Evolutionary conservation across 2,888 invertebrate species (phyloP), one percentile per base, ranked within the genome.

Genomic region (Leptopterna dolabrata): DNA sequence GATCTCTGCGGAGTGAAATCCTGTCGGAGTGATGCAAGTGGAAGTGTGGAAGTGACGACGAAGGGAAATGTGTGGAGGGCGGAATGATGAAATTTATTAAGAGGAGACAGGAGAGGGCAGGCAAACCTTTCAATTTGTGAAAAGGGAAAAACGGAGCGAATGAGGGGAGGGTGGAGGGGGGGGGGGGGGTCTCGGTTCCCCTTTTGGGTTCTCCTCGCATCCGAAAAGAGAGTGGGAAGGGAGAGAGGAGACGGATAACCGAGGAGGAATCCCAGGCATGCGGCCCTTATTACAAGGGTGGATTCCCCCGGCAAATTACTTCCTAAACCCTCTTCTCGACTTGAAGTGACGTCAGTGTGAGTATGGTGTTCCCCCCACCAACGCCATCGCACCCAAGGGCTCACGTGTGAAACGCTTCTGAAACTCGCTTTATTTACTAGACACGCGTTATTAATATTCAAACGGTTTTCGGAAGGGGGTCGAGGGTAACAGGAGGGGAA

Each of bases 81-180:
- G 36, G 82, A 83, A 80, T 88, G 88, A 88, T 88, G 86, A 86
- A 87, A 88, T 88, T 88, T 88, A 88, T 88, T 88, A 85, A 85
- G 88, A 84, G 88, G 86, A 19, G n/a, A n/a, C n/a, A n/a, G n/a
- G n/a, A n/a, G n/a, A n/a, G n/a, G n/a, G n/a, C n/a, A n/a, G n/a
- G n/a, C n/a, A 16, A 30, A 81, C 86, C 86, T 86, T 86, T 86
- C 86, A 86, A 86, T 86, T 86, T 86, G 70, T 70, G 86, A 27
- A 51, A 27, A 13, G 14, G 51, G 27, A 29, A 47, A 51, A 19
- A 41, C n/a, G 24, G 55, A n/a, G 55, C n/a, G 55, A 29, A 16
- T 16, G 41, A 29, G 24, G 73, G 43, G 43, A 43, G 11, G 43
- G 11, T 43, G 43, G 11, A 9, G 55, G 19, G 55, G 55, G 55